These are phyloP conservation scores for Cephalophus harveyi DNA, from an alignment of 2,113 vertebrate species.

Conservation along the genomic window DNA sequence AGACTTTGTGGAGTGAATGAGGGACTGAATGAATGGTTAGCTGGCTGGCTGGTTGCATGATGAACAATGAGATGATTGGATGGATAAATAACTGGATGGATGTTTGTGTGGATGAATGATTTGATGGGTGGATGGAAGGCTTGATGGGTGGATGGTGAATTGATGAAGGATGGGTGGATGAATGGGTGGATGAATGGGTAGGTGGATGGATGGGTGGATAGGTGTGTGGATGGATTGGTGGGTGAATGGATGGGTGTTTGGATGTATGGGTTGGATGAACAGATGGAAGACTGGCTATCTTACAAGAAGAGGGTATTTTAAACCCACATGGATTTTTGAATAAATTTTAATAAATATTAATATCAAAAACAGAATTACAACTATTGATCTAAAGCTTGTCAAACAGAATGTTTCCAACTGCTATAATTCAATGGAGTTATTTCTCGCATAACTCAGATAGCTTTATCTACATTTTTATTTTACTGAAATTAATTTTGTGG, in stretches of 20 bases:
- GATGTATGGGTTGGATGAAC: neutral
- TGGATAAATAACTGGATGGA: neutral
- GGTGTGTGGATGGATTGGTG: rapidly evolving
- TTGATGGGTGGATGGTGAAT: too few species aligned
- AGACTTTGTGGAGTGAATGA: neutral
- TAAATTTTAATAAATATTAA: neutral
- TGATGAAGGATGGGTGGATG: neutral
- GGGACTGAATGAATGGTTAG: neutral
- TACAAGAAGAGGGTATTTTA: neutral
- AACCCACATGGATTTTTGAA: neutral
- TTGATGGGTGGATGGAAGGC: neutral
- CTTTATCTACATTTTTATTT: neutral
- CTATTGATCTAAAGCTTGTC: neutral
- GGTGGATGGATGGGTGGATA: rapidly evolving
- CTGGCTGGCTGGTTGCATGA: neutral
- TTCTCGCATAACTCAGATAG: neutral
- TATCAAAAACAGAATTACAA: neutral
- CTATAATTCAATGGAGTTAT: neutral
- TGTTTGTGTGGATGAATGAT: neutral
- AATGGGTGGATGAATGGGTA: too few species aligned
- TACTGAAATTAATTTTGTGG: neutral
- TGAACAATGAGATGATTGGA: too few species aligned
- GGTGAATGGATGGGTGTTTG: neutral
- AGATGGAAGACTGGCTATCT: neutral
- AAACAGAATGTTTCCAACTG: neutral